These are phyloP conservation scores for Polydrusus cervinus DNA, from an alignment of 2,888 invertebrate genomes.

Conservation along the genomic window DNA sequence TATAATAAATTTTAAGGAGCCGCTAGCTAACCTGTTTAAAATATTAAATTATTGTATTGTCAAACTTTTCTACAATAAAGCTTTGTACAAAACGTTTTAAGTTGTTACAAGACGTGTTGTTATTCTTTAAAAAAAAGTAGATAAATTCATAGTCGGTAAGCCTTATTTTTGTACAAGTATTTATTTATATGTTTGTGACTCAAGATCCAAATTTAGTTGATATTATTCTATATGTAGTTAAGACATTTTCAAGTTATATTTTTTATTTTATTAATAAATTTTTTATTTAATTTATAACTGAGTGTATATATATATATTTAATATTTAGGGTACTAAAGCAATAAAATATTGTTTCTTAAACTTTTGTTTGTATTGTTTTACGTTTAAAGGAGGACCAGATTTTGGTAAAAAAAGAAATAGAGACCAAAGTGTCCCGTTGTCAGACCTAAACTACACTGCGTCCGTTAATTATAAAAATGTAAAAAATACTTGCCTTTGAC, in stretches of 20 bases:
- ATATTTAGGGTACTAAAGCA: constrained; percentile 64
- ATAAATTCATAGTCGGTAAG: constrained; percentile 54
- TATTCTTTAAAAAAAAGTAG: constrained; percentile 10
- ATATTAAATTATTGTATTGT: constrained; percentile 16
- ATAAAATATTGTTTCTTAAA: constrained; percentile 62
- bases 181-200: constrained; percentile 59
- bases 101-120: constrained; percentile 32
- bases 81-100: constrained; percentile 11
- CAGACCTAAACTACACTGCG: too few species aligned
- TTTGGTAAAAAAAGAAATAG: too few species aligned
- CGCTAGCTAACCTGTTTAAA: not conserved
- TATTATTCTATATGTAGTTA: constrained; percentile 49
- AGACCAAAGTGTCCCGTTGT: too few species aligned
- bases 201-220: constrained; percentile 56
- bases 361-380: constrained; percentile 33
- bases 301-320: constrained; percentile 61
- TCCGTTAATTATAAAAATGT: too few species aligned
- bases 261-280: constrained; percentile 63
- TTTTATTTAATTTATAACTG: constrained; percentile 62
- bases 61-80: constrained; percentile 8
- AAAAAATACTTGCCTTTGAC: too few species aligned
- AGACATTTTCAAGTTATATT: constrained; percentile 49
- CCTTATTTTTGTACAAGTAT: constrained; percentile 63
- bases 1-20: not conserved
- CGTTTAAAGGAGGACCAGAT: too few species aligned